phyloP scores from a whole-genome alignment of 1,140 invertebrate species.

The Sycobia sp. region DNA sequence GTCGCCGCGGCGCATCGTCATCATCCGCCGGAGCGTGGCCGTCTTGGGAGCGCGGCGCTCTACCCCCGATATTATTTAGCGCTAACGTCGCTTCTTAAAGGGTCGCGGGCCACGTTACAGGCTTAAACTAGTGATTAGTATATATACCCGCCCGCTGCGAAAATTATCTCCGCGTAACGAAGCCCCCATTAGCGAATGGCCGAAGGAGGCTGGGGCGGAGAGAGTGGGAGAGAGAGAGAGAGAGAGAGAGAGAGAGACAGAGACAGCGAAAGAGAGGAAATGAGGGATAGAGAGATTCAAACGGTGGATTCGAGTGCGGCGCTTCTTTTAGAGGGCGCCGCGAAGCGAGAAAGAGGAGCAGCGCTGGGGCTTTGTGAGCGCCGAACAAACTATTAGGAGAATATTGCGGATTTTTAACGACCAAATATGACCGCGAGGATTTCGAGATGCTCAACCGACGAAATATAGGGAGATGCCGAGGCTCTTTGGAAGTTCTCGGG shows the following conservation, averaged over 20 bases:
- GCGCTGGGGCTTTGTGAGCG: not conserved
- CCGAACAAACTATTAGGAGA: not conserved
- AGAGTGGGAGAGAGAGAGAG: too few species aligned
- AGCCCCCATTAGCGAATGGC: slow-evolving; percentile 39
- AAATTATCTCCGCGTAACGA: slow-evolving; percentile 39
- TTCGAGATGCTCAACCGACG: too few species aligned
- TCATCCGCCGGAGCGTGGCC: not conserved
- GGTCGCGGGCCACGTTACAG: not conserved
- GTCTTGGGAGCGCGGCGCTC: too few species aligned
- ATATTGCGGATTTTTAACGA: slow-evolving; percentile 14
- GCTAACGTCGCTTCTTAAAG: slow-evolving; percentile 17
- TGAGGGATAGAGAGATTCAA: too few species aligned
- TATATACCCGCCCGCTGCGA: not conserved
- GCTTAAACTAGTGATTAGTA: slow-evolving; percentile 10
- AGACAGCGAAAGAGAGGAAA: too few species aligned
- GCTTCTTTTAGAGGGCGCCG: slow-evolving; percentile 25
- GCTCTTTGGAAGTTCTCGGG: too few species aligned
- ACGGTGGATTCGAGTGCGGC: too few species aligned
- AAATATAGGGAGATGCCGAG: too few species aligned
- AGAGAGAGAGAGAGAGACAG: not conserved
- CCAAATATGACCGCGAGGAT: not conserved
- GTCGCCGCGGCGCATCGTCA: not conserved
- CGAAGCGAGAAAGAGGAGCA: not conserved
- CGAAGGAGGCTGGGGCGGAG: not conserved
- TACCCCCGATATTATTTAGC: slow-evolving; percentile 18